These are phyloP conservation scores for Aurelia aurita DNA, from an alignment of 30 jellyfish, hydroid and myxozoan genomes.

Conservation along the genomic window DNA sequence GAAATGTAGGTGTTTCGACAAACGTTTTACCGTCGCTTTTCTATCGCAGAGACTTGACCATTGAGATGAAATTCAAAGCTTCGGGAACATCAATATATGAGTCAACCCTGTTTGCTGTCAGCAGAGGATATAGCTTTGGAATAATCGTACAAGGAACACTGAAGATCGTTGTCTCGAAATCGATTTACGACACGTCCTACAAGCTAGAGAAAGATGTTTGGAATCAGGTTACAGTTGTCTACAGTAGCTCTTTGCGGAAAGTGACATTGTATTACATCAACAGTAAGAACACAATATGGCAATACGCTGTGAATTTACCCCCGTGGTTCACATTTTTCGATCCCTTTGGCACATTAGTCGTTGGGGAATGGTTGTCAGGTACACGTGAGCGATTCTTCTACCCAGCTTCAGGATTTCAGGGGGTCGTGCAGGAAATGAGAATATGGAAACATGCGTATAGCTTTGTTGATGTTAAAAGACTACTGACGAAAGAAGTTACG, in stretches of 20 bases:
- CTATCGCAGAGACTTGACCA: conserved; percentile 38
- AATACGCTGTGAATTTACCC: conserved; percentile 10
- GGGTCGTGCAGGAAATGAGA: conserved; percentile 41
- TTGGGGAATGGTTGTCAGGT: conserved; percentile 69
- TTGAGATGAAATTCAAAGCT: conserved; percentile 60
- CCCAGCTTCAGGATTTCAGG: conserved; percentile 60
- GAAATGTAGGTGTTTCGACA: conserved; percentile 68
- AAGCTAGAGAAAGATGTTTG: conserved; percentile 7
- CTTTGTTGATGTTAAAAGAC: conserved; percentile 44
- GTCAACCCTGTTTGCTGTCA: conserved; percentile 39
- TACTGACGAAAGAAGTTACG: not conserved
- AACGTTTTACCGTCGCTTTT: conserved; percentile 45
- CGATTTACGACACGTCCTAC: conserved; percentile 39
- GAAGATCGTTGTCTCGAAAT: conserved; percentile 45
- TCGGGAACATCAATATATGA: conserved; percentile 11
- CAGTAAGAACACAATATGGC: conserved; percentile 42
- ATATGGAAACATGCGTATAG: conserved; percentile 73
- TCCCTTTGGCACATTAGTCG: conserved; percentile 63
- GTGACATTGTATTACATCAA: conserved; percentile 44
- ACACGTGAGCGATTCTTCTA: conserved; percentile 50
- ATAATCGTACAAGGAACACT: conserved; percentile 49
- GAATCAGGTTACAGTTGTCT: conserved; percentile 61
- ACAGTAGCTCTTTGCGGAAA: conserved; percentile 6
- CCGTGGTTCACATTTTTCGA: conserved; percentile 63
- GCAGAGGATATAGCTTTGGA: conserved; percentile 44